These are phyloP conservation scores for Dicranocentrus wangi DNA, from an alignment of 2,888 invertebrate species.

Conservation along the genomic window DNA sequence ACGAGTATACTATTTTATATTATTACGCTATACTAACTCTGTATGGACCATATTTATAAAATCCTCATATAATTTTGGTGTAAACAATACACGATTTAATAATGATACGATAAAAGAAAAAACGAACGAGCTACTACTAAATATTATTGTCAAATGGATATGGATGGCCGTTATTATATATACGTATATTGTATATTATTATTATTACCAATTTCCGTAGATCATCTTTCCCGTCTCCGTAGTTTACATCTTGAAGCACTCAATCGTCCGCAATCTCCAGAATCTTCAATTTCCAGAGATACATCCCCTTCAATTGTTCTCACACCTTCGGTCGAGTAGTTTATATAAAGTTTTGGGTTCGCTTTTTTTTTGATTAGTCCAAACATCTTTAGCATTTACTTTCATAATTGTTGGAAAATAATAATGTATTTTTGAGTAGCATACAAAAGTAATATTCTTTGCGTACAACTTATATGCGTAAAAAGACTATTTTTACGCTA, in stretches of 20 bases:
- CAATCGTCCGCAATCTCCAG: constrained; percentile 48
- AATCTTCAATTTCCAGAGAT: constrained; percentile 50
- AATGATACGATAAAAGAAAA: too few species aligned
- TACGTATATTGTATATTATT: too few species aligned
- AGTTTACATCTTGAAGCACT: constrained; percentile 53
- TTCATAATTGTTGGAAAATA: not conserved
- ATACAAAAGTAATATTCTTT: not conserved
- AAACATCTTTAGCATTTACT: not conserved
- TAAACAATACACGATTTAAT: too few species aligned
- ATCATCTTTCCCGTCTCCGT: constrained; percentile 57
- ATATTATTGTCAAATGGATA: too few species aligned
- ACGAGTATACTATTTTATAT: too few species aligned
- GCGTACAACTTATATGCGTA: not conserved
- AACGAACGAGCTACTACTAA: too few species aligned
- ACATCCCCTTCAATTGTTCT: constrained; percentile 59
- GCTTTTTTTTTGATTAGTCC: not conserved
- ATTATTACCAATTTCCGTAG: constrained; percentile 34
- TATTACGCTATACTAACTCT: too few species aligned
- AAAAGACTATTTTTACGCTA: not conserved
- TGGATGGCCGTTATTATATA: too few species aligned
- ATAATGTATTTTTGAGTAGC: constrained; percentile 14
- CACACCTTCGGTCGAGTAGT: constrained; percentile 42
- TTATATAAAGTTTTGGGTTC: not conserved
- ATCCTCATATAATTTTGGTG: too few species aligned
- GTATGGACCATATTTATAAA: too few species aligned